These are phyloP conservation scores for Diachasmimorpha longicaudata DNA, from an alignment of 1,140 invertebrate genomes.

Conservation along the genomic window DNA sequence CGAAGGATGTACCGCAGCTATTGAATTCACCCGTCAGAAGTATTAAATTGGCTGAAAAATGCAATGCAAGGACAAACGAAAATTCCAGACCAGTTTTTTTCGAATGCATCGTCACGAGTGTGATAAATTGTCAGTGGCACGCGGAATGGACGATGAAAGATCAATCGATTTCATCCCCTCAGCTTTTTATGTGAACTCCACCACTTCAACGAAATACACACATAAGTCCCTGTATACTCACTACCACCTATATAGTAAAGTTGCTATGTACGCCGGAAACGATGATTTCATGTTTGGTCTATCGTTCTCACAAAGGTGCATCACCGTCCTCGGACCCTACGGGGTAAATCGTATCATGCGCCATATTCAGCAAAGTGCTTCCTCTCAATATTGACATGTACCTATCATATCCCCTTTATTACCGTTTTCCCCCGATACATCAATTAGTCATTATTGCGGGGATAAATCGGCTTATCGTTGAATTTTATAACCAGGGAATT, in stretches of 20 bases:
- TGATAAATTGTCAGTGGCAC: background rate
- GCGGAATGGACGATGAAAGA: background rate
- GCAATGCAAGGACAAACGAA: too few species aligned
- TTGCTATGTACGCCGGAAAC: background rate
- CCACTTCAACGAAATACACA: background rate
- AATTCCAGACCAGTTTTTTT: too few species aligned
- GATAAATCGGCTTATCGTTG: background rate
- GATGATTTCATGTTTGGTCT: background rate
- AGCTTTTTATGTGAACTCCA: background rate
- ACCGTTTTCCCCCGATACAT: background rate
- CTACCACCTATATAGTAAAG: background rate
- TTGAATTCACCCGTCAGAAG: too few species aligned
- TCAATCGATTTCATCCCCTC: background rate
- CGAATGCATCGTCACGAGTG: background rate
- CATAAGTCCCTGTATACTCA: background rate
- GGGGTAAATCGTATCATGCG: background rate
- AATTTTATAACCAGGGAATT: background rate
- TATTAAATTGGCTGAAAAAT: too few species aligned
- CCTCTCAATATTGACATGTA: background rate
- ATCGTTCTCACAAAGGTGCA: background rate
- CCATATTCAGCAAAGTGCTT: background rate
- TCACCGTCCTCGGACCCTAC: background rate
- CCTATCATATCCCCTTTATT: background rate
- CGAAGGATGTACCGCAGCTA: too few species aligned
- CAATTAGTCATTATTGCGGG: background rate